Evolutionary conservation across 1,140 invertebrate genomes (phyloP), one percentile per base, ranked within the genome.

Genomic region (Eurosta solidaginis): DNA sequence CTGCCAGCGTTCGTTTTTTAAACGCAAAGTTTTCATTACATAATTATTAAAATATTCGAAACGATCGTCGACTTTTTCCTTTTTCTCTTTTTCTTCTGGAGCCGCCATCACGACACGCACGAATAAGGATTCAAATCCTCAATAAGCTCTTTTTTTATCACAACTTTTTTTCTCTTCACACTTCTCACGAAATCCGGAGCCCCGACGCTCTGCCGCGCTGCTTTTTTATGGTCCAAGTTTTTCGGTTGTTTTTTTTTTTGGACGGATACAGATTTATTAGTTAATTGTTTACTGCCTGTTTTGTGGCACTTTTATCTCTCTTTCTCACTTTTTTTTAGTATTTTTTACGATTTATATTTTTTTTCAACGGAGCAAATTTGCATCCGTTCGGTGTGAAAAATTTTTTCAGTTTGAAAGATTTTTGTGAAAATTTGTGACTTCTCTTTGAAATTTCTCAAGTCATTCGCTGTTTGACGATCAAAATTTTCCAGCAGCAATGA

Each of bases 1-100:
- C 29, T 86, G 86, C 92, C 93, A 95, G 88, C 91, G 92, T 47
- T 95, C 93, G 45, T 89, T 83, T 88, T 94, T 94, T 27, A 94
- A 82, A 83, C 90, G 90, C 80, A 92, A 84, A 1, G 92, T 90
- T 81, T 92, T 92, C 27, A 83, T 84, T 17, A 89, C 78, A 81
- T 89, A 89, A 78, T 85, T 87, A 78, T 85, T 82, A 7, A 88
- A 77, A 77, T 87, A 89, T 73, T 85, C 84, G 25, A 87, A 78
- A 25, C 88, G 80, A 40, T 81, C 80, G 80, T 89, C 88, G 44
- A 77, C 25, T 49, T 81, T 79, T 25, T 74, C 76, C 45, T 74
- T 54, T n/a, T 74, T 77, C 25, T 79, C 77, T 17, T 77, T 75
- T 36, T 78, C 68, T 3, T 79, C 74, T 3, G 73, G 33, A 3